Evolutionary conservation across 2,888 invertebrate genomes (phyloP).

Genomic region (Philereme vetulata): DNA sequence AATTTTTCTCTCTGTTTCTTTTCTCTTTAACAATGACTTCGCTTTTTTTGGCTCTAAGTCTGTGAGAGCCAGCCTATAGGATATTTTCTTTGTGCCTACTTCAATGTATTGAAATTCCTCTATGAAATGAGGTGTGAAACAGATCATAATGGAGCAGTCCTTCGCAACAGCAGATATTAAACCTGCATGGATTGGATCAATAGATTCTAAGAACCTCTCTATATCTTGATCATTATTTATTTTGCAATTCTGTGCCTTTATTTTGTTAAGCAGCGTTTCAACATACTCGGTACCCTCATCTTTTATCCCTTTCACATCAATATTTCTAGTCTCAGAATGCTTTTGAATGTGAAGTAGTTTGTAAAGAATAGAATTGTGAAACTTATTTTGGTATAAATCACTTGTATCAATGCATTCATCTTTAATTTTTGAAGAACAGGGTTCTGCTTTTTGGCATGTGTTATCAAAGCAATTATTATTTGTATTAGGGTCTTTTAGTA

Average conservation of each 20-base stretch:
- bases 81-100: conserved; percentile 63
- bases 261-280: conserved; percentile 46
- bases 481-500: conserved; percentile 45
- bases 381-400: conserved; percentile 12
- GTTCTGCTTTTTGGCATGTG: conserved; percentile 9
- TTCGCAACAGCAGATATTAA: conserved; percentile 87
- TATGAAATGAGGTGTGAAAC: conserved; percentile 61
- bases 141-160: conserved; percentile 88
- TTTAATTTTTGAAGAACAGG: conserved; percentile 6
- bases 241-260: conserved; percentile 49
- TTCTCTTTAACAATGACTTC: conserved; percentile 61
- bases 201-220: conserved; percentile 46
- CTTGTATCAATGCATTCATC: conserved; percentile 9
- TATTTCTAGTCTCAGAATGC: conserved; percentile 47
- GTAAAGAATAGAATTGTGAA: conserved; percentile 48
- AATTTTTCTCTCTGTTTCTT: conserved; percentile 57
- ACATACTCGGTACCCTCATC: conserved; percentile 55
- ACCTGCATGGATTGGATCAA: conserved; percentile 51
- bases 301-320: conserved; percentile 31
- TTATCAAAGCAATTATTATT: conserved; percentile 9
- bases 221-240: conserved; percentile 43
- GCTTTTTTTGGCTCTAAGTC: conserved; percentile 87
- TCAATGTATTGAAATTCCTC: conserved; percentile 50
- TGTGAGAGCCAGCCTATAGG: conserved; percentile 84
- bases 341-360: conserved; percentile 63